Percentiles rank a stretch among this genome's conserved stretches.
Conservation (phyloP, 2,888 invertebrate genomes). For the Endotricha flammealis region DNA sequence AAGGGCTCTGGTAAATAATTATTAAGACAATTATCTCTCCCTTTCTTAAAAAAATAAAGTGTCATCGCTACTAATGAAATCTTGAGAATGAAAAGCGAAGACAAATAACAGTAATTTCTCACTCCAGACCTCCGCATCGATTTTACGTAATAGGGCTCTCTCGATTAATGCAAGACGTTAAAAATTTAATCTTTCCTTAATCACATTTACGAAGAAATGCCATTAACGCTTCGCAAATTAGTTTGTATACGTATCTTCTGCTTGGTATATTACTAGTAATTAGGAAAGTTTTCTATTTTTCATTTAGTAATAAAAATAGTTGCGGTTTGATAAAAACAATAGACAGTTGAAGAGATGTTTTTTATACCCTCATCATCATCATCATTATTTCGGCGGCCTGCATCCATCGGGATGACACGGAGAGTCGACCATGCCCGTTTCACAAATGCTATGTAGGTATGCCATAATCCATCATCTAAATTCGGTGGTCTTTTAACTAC, state of each 20-base stretch:
- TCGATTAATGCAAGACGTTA: constrained; percentile 18
- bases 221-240: constrained; percentile 1
- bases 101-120: constrained; percentile 28
- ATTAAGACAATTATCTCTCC: neutral
- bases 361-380: no score
- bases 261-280: no score
- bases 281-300: no score
- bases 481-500: no score
- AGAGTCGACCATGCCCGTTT: no score
- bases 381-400: no score
- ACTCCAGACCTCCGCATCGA: constrained; percentile 22
- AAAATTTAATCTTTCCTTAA: constrained; percentile 20
- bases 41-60: constrained; percentile 1
- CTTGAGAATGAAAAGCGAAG: constrained; percentile 20
- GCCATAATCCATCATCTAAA: no score
- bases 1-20: neutral
- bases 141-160: constrained; percentile 17
- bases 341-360: no score
- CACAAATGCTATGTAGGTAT: no score
- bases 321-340: no score
- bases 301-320: no score
- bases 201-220: constrained; percentile 3
- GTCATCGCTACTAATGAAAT: constrained; percentile 15
- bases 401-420: no score
- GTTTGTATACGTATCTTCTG: neutral